Conservation (phyloP, 30 jellyfish, hydroid and myxozoan genomes). For the Aurelia sp. region DNA sequence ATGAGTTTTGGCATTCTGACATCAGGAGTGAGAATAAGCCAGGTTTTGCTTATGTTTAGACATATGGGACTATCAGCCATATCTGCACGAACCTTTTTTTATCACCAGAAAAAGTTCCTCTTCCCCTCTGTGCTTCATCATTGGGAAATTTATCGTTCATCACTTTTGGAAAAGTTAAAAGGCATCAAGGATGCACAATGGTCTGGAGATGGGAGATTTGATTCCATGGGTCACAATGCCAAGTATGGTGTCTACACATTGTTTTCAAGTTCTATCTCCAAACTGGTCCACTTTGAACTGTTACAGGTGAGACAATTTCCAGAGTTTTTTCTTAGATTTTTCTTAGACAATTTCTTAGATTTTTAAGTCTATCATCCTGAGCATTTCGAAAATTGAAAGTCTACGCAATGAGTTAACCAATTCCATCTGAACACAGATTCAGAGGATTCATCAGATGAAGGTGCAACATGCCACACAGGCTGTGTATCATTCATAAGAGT, state of each 20-base stretch:
- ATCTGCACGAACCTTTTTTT: too few species aligned
- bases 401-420: background rate
- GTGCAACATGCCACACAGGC: slow-evolving; percentile 2
- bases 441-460: slow-evolving; percentile 15
- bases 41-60: too few species aligned
- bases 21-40: too few species aligned
- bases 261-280: too few species aligned
- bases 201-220: background rate
- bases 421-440: slow-evolving; percentile 19
- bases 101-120: background rate
- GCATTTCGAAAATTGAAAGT: background rate
- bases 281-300: too few species aligned
- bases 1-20: too few species aligned
- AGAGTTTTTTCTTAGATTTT: background rate
- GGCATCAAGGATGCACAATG: slow-evolving; percentile 30
- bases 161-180: slow-evolving; percentile 7
- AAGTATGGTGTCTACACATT: too few species aligned
- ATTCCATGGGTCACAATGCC: too few species aligned
- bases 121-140: slow-evolving; percentile 32
- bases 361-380: background rate
- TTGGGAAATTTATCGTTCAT: slow-evolving; percentile 24
- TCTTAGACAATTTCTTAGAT: too few species aligned
- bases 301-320: background rate
- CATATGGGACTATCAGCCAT: too few species aligned
- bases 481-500: background rate